Percentiles rank a stretch among this genome's conserved stretches.
Conservation (phyloP, 1,140 invertebrate genomes). For the Diuraphis noxia region DNA sequence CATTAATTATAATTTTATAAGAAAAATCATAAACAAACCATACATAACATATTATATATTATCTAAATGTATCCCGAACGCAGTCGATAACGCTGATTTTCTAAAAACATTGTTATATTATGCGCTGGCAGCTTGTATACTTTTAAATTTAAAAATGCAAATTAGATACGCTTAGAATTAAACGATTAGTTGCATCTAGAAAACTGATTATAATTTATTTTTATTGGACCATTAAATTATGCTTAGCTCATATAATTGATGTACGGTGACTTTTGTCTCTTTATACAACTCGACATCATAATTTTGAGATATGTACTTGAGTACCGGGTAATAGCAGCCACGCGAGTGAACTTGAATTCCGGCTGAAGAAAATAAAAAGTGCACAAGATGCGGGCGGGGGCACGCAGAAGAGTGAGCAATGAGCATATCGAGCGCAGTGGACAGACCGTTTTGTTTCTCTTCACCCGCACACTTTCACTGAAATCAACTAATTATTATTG, state of each 20-base stretch:
- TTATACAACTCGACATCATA: background rate
- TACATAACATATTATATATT: background rate
- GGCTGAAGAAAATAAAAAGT: background rate
- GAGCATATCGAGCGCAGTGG: too few relatives aligned
- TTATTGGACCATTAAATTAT: background rate
- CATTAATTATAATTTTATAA: background rate
- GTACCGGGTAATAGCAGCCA: background rate
- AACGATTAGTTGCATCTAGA: background rate
- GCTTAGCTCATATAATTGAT: too few relatives aligned
- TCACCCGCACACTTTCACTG: background rate
- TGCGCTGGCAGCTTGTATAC: too few relatives aligned
- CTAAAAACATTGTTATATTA: background rate
- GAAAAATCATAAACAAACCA: background rate
- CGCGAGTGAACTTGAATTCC: background rate
- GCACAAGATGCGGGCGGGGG: background rate
- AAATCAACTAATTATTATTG: slow-evolving; percentile 16
- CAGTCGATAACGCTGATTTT: background rate
- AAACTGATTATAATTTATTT: background rate
- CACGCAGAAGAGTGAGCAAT: background rate
- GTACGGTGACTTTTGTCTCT: too few relatives aligned
- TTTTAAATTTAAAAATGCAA: too few relatives aligned
- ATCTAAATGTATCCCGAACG: background rate
- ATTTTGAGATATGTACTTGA: background rate
- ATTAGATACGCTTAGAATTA: background rate
- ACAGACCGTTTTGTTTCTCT: background rate